Base-by-base conservation (phyloP, 2,797 vertebrate genomes). In the Ptychadena robeensis region DNA sequence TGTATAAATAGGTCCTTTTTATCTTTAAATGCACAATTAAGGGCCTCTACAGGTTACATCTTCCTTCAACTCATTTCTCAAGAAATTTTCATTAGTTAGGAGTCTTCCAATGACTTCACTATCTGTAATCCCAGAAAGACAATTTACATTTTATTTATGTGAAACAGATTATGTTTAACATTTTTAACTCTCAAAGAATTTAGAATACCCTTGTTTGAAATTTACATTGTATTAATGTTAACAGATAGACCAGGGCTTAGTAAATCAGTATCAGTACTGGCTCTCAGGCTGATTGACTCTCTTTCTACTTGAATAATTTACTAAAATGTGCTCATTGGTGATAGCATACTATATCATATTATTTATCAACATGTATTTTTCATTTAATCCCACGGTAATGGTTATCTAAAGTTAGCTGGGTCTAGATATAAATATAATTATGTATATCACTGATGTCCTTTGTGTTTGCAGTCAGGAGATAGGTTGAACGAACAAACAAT, bases 401-500 rank as follows among this genome's bases (percentile, higher is more conserved):
- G 18, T 15, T 2, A 14, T 63, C 22, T 35, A 28, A 73, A 28
- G 73, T 59, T 74, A 63, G 34, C 69, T 70, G 25, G 48, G 30
- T 35, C 63, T 59, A 12, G 57, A 27, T 61, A 69, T 44, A 30
- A 38, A 68, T 84, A 48, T 69, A 80, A 79, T 48, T 68, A 28
- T 32, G 35, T 48, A 66, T 73, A 34, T 5, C 73, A 84, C 30
- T 38, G 61, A 70, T 64, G 74, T 84, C 35, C 76, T 84, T 73
- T 48, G 71, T 84, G 64, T 76, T 40, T 63, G 12, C 35, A 73
- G 44, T 57, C 37, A 40, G 72, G 32, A 79, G 71, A 73, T 73
- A 73, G 48, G 63, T 71, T 61, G 77, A 79, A 25, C 40, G 61
- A 67, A 30, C 82, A 79, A 83, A 79, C 70, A 79, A 66, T 79